These are phyloP conservation scores for Noctua janthina DNA, from an alignment of 2,888 invertebrate genomes.

Conservation along the genomic window DNA sequence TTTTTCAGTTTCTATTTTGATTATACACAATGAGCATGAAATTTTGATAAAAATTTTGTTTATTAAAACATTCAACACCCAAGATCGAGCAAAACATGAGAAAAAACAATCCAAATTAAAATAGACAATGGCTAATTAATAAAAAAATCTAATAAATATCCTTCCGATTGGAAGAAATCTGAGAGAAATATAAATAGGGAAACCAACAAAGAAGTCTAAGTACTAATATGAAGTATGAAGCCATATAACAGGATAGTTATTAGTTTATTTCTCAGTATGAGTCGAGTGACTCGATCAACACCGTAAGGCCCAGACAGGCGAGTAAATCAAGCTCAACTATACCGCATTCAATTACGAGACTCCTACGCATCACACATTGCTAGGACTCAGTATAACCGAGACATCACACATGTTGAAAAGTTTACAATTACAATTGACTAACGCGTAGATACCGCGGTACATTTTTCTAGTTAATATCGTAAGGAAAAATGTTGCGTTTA, in stretches of 20 bases:
- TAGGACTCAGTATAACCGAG: slow-evolving; percentile 12
- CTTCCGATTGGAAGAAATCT: neutral
- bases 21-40: slow-evolving; percentile 25
- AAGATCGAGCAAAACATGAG: neutral
- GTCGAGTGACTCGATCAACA: slow-evolving; percentile 14
- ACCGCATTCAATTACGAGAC: slow-evolving; percentile 41
- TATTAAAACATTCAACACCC: neutral
- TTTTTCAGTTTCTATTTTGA: slow-evolving; percentile 7
- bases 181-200: slow-evolving; percentile 37
- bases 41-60: neutral
- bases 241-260: slow-evolving; percentile 39
- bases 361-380: slow-evolving; percentile 53
- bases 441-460: neutral
- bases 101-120: neutral
- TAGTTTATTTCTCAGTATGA: slow-evolving; percentile 31
- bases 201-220: slow-evolving; percentile 39
- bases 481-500: neutral
- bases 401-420: slow-evolving; percentile 15
- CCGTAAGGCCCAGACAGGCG: slow-evolving; percentile 12
- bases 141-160: slow-evolving; percentile 1
- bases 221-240: slow-evolving; percentile 43
- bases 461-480: slow-evolving; percentile 11
- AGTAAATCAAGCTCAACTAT: slow-evolving; percentile 42
- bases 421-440: slow-evolving; percentile 37
- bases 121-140: neutral